Evolutionary conservation across 2,113 vertebrate genomes (phyloP).

Genomic region (Poeciliopsis occidentalis): DNA sequence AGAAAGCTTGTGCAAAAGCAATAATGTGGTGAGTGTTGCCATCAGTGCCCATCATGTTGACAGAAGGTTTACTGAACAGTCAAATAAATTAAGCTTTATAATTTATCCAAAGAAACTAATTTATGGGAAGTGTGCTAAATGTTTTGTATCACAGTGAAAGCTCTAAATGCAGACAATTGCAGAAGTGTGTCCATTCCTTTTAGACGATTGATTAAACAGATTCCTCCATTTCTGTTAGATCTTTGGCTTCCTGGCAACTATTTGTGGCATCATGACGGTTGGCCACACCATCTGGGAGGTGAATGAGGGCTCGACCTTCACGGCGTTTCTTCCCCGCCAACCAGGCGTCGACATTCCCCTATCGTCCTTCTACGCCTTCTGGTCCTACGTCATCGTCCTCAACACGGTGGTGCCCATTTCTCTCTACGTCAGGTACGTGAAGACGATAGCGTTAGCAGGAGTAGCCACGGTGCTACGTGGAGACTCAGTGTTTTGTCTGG

Average conservation of each 20-base stretch:
- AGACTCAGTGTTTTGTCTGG: not conserved
- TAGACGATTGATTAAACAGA: accelerated
- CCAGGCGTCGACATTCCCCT: slow-evolving; percentile 73
- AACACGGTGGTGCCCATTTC: slow-evolving; percentile 98
- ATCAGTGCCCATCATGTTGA: too few species aligned
- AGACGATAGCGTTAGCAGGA: not conserved
- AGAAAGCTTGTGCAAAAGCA: too few species aligned
- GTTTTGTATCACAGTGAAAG: too few species aligned
- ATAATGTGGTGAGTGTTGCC: too few species aligned
- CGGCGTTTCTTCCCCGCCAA: slow-evolving; percentile 85
- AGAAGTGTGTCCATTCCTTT: not conserved
- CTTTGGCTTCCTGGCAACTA: slow-evolving; percentile 85
- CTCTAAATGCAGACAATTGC: too few species aligned
- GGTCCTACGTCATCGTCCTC: slow-evolving; percentile 96
- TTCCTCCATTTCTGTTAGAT: slow-evolving; percentile 78
- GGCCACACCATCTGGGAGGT: slow-evolving; percentile 90
- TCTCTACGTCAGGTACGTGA: slow-evolving; percentile 89
- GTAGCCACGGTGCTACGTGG: not conserved
- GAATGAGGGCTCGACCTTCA: slow-evolving; percentile 84
- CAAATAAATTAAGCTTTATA: too few species aligned
- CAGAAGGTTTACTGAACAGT: too few species aligned
- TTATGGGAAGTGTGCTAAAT: too few species aligned
- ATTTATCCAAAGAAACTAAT: too few species aligned
- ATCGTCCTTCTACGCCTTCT: slow-evolving; percentile 88
- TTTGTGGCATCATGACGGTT: slow-evolving; percentile 88